A percentile compares a stretch with the other conserved stretches of the same genome.
Evolutionary conservation across 2,797 vertebrate species (phyloP).

Genomic region (Sebastes cheni): DNA sequence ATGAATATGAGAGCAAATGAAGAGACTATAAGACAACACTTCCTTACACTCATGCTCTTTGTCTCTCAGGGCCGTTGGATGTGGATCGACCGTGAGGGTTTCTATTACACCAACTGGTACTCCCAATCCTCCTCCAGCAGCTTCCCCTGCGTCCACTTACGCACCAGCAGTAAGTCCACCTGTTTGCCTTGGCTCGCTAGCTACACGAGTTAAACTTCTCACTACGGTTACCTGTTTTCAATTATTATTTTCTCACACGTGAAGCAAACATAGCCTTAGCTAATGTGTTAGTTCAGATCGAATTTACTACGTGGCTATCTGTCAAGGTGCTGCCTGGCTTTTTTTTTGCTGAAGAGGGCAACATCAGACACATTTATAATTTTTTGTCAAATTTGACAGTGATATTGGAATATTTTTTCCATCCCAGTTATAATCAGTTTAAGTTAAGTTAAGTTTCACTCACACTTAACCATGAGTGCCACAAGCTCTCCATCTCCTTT

Average conservation of each 20-base stretch:
- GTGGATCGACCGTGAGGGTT: conserved; percentile 22
- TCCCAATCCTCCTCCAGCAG: neutral
- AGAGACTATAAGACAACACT: neutral
- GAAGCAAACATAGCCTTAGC: neutral
- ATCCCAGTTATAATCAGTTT: neutral
- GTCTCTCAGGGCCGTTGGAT: neutral
- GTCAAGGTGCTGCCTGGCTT: neutral
- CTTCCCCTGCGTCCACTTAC: neutral
- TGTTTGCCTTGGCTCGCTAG: neutral
- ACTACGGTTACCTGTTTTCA: neutral
- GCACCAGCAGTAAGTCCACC: neutral
- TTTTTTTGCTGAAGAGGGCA: neutral
- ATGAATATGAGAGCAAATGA: neutral
- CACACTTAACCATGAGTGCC: neutral
- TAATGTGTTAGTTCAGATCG: neutral
- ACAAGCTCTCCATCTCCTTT: too few species aligned
- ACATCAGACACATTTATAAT: neutral
- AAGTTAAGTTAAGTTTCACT: neutral
- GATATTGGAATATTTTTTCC: neutral
- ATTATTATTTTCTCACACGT: neutral
- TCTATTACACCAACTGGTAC: conserved; percentile 13
- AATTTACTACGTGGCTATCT: neutral
- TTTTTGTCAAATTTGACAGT: neutral
- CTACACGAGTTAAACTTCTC: neutral
- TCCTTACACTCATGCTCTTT: neutral